Evolutionary conservation across 2,888 invertebrate species (phyloP), one percentile per base, ranked within the genome.

Genomic region (Rhamnusium bicolor): DNA sequence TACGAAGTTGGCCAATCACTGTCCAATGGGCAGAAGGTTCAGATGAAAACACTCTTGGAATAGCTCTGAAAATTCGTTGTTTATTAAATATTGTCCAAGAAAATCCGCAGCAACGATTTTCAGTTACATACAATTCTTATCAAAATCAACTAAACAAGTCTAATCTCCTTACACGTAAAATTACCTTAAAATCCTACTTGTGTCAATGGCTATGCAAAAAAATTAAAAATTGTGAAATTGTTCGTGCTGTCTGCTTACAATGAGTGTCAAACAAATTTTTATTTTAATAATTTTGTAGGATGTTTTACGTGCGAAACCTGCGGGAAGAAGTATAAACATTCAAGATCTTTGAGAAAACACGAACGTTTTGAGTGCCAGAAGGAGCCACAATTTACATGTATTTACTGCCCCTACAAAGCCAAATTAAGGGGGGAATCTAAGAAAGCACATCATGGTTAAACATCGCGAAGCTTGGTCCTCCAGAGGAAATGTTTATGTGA

Each of bases 241-340:
- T n/a, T 8, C 40, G 40, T 40, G 40, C 40, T n/a, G 40, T 40
- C 40, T n/a, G 40, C 40, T 40, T 40, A 40, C 2, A 40, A 0
- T 0, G 4, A 40, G 4, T 40, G n/a, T 40, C 12, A 40, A n/a
- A 0, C 40, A 19, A 21, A 18, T 53, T 53, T 19, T 53, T 1
- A 21, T 18, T 12, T 19, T 12, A 10, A 19, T n/a, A 58, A 58
- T 76, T 69, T 46, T 74, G 71, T 53, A 72, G 73, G 29, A 47
- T 62, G 29, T 21, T 75, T 73, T 49, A 27, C 62, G 2, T 85
- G 85, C 69, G 72, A 76, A 46, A 81, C 74, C 32, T 86, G 86
- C 69, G 74, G 78, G 21, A 85, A 82, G 75, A 76, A 77, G n/a
- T 86, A 85, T 69, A 83, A 80, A 67, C 79, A 81, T 67, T 75